Conservation (phyloP, 2,888 invertebrate species). For the Caenorhabditis panamensis region DNA sequence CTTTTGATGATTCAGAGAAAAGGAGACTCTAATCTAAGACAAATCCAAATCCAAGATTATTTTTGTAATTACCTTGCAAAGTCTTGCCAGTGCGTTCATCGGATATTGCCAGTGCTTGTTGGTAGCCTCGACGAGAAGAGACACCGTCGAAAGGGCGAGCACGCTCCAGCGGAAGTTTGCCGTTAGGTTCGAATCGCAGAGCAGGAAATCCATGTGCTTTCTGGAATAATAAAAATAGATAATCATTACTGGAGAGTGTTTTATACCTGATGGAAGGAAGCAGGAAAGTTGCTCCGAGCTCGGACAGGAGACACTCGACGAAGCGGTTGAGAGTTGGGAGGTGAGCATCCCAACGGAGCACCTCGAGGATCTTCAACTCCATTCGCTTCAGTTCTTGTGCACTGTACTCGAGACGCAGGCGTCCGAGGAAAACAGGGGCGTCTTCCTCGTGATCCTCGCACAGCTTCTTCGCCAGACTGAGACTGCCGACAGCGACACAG, state of each 20-base stretch:
- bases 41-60: not conserved
- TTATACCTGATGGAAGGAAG: conserved; percentile 60
- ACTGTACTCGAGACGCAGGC: conserved; percentile 67
- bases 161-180: conserved; percentile 63
- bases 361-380: conserved; percentile 67
- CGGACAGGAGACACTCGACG: conserved; percentile 64
- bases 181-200: conserved; percentile 61
- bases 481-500: conserved; percentile 69
- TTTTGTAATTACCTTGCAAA: conserved; percentile 52
- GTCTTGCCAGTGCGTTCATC: conserved; percentile 47
- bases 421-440: conserved; percentile 58
- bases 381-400: conserved; percentile 68
- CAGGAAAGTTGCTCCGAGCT: conserved; percentile 62
- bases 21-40: not conserved
- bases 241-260: not conserved
- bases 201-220: conserved; percentile 63
- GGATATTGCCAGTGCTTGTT: conserved; percentile 66
- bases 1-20: not conserved
- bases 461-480: conserved; percentile 69
- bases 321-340: conserved; percentile 70
- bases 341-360: conserved; percentile 68
- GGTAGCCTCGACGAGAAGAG: conserved; percentile 63
- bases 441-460: conserved; percentile 72
- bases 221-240: conserved; percentile 37
- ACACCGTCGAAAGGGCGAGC: conserved; percentile 65